phyloP scores from a whole-genome alignment of 2,888 invertebrate genomes.

The Heliconius cydno region DNA sequence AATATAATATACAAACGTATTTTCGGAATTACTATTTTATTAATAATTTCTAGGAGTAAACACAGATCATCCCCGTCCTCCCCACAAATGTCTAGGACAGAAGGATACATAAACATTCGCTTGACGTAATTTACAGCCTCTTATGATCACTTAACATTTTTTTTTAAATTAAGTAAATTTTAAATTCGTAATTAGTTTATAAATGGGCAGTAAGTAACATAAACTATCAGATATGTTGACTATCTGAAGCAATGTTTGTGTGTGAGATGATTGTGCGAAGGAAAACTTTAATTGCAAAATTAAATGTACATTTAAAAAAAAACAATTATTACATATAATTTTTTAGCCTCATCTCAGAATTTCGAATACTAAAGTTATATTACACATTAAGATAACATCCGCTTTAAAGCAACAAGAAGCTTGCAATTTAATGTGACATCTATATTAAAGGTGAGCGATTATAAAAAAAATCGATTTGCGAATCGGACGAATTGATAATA shows the following conservation, averaged over 20 bases:
- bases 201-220: constrained; percentile 57
- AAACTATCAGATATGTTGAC: constrained; percentile 66
- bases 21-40: background rate
- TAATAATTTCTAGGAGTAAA: background rate
- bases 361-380: constrained; percentile 52
- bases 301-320: constrained; percentile 28
- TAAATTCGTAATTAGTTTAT: constrained; percentile 45
- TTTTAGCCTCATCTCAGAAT: constrained; percentile 50
- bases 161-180: constrained; percentile 34
- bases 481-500: background rate
- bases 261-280: constrained; percentile 41
- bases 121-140: background rate
- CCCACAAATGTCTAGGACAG: too few relatives aligned
- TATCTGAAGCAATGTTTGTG: constrained; percentile 71
- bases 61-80: too few relatives aligned
- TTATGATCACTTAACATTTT: constrained; percentile 8
- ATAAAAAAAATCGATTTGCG: background rate
- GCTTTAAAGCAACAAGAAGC: constrained; percentile 64
- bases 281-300: constrained; percentile 43
- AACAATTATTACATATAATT: constrained; percentile 35
- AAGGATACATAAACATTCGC: too few relatives aligned
- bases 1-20: background rate
- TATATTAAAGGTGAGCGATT: constrained; percentile 47
- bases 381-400: constrained; percentile 64
- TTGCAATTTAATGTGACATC: constrained; percentile 64